A percentile compares a stretch with the other conserved stretches of the same genome.
These are phyloP conservation scores for Ceratoteleas bidentatus DNA, from an alignment of 1,140 invertebrate genomes.

Conservation along the genomic window DNA sequence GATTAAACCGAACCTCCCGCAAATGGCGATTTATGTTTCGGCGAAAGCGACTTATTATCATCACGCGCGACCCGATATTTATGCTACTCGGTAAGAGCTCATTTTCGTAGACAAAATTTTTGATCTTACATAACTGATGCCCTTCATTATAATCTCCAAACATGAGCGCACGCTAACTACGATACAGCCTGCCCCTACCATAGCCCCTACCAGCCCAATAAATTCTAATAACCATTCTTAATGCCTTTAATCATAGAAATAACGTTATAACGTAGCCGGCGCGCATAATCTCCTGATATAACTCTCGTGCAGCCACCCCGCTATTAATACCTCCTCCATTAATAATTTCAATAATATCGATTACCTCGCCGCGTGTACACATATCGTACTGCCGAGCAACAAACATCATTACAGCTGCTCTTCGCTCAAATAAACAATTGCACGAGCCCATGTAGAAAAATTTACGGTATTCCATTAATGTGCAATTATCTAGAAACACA, in stretches of 20 bases:
- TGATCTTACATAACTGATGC: slow-evolving; percentile 56
- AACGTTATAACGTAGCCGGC: slow-evolving; percentile 57
- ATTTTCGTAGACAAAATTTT: slow-evolving; percentile 49
- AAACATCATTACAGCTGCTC: slow-evolving; percentile 47
- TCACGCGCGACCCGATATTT: slow-evolving; percentile 8
- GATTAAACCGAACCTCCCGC: neutral
- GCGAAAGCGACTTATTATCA: slow-evolving; percentile 28
- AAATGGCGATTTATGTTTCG: slow-evolving; percentile 9
- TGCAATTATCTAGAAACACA: too few species aligned
- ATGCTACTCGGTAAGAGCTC: slow-evolving; percentile 25
- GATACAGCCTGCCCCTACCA: slow-evolving; percentile 26
- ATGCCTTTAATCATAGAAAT: slow-evolving; percentile 67
- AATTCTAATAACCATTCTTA: slow-evolving; percentile 66
- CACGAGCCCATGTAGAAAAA: slow-evolving; percentile 1
- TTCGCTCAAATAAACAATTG: slow-evolving; percentile 52
- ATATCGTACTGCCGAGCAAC: slow-evolving; percentile 35
- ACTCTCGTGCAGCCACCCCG: slow-evolving; percentile 39
- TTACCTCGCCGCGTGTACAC: slow-evolving; percentile 40
- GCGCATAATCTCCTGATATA: slow-evolving; percentile 56
- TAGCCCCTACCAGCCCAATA: slow-evolving; percentile 39
- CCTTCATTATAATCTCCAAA: slow-evolving; percentile 53
- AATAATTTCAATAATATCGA: slow-evolving; percentile 64
- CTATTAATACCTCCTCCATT: slow-evolving; percentile 52
- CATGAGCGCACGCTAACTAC: slow-evolving; percentile 40
- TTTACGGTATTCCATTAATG: too few species aligned